Conservation (phyloP, 1,140 invertebrate species). For the Trypoxylus dichotomus region DNA sequence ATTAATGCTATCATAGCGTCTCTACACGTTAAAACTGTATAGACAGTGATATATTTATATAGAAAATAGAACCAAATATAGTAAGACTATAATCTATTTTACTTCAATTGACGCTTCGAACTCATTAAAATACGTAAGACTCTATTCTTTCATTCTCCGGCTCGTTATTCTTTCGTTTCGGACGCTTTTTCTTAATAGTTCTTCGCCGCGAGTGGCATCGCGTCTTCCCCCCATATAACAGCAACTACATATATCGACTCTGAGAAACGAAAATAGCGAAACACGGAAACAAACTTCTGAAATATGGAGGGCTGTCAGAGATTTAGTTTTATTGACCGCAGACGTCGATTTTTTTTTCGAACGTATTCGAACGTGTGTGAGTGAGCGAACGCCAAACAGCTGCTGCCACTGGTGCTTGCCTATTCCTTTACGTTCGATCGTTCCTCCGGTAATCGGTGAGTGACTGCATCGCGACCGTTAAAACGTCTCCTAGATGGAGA, state of each 20-base stretch:
- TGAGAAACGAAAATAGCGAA: conserved; percentile 35
- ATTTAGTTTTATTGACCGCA: conserved; percentile 53
- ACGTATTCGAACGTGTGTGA: neutral
- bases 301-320: conserved; percentile 48
- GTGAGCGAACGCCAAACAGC: conserved; percentile 35
- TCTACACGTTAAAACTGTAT: too few species aligned
- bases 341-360: conserved; percentile 46
- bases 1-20: too few species aligned
- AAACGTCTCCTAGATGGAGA: conserved; percentile 40
- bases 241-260: too few species aligned
- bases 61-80: too few species aligned
- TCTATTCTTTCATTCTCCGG: neutral
- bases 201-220: neutral
- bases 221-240: neutral
- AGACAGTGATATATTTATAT: too few species aligned
- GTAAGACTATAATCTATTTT: neutral
- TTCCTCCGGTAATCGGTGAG: neutral
- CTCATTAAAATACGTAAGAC: conserved; percentile 15
- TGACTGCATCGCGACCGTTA: conserved; percentile 43
- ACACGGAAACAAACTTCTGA: conserved; percentile 39
- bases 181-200: conserved; percentile 29
- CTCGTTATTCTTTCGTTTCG: conserved; percentile 34
- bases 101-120: neutral
- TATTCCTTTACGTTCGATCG: neutral
- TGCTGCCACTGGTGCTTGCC: conserved; percentile 29